Conservation (phyloP, 2,888 invertebrate genomes). For the Epistrophella euchroma region DNA sequence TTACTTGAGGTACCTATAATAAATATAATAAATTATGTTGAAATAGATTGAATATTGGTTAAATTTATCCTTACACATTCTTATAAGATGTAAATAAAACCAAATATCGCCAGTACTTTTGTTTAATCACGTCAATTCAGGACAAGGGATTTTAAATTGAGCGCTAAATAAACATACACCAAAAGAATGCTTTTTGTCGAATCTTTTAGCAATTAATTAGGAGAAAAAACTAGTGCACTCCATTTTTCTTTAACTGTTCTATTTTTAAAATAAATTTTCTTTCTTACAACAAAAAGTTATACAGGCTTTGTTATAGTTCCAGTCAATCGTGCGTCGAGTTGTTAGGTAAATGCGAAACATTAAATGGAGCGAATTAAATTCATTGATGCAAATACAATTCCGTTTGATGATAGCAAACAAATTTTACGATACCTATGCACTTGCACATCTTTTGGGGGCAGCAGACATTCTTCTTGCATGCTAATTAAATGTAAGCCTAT, state of each 20-base stretch:
- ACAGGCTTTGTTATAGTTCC: conserved; percentile 28
- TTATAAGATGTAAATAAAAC: too few species aligned
- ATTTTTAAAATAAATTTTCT: background rate
- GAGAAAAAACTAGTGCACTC: conserved; percentile 20
- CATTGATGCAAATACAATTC: conserved; percentile 57
- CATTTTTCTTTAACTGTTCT: background rate
- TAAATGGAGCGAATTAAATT: conserved; percentile 61
- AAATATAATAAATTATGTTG: too few species aligned
- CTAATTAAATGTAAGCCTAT: conserved; percentile 60
- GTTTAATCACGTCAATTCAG: background rate
- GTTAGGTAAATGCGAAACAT: conserved; percentile 38
- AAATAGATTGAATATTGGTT: too few species aligned
- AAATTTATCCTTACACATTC: too few species aligned
- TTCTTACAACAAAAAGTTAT: conserved; percentile 16
- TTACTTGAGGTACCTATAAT: too few species aligned
- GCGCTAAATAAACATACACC: conserved; percentile 38
- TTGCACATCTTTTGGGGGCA: conserved; percentile 3
- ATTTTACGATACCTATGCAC: background rate
- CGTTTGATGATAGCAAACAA: background rate
- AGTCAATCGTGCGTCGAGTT: conserved; percentile 19
- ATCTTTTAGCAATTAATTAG: conserved; percentile 14
- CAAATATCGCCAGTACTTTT: too few species aligned
- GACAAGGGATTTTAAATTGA: conserved; percentile 35
- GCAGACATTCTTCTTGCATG: conserved; percentile 44
- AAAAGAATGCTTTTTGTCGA: conserved; percentile 37